Evolutionary conservation across 2,888 invertebrate species (phyloP), one percentile per base, ranked within the genome.

Genomic region (Phalera bucephala): DNA sequence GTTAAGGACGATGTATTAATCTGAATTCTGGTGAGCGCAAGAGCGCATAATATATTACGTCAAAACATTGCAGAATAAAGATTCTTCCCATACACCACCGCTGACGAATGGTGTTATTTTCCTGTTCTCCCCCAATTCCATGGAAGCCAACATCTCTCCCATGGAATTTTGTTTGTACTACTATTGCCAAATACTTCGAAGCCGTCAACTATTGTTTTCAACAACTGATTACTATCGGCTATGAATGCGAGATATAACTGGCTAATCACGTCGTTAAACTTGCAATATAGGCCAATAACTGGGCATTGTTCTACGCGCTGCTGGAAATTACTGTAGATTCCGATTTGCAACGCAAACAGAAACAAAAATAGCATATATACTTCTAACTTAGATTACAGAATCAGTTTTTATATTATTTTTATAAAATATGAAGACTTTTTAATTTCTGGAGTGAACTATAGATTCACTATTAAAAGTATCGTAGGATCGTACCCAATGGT

Each of bases 131-230:
- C 19, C 29, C 23, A 33, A 37, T 64, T 63, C 42, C 37, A 37
- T 40, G 46, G 51, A 63, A 71, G 45, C 32, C 32, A 37, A 38
- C 34, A 36, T 25, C 10, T 28, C 33, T 1, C 36, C 22, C 26
- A 31, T 34, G 43, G 51, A 53, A 61, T 55, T 44, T 45, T 62
- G 64, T 64, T 61, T 58, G 45, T 32, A 53, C 46, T 40, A 30
- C 23, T 22, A 35, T 17, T 67, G 66, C 70, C 69, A 71, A 72
- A 59, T 40, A 52, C 37, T 44, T 31, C 22, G 29, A 47, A 58
- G 51, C 44, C 43, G 21, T 36, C 48, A 39, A 30, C 36, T 35
- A 45, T 54, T 48, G 31, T 39, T 39, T 25, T 2, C 7, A 6
- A 7, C 25, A 12, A 40, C 20, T 27, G 32, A 42, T 32, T 20